A percentile compares a stretch with the other conserved stretches of the same genome.
Conservation (phyloP, 1,140 invertebrate species). For the Metaphire vulgaris region DNA sequence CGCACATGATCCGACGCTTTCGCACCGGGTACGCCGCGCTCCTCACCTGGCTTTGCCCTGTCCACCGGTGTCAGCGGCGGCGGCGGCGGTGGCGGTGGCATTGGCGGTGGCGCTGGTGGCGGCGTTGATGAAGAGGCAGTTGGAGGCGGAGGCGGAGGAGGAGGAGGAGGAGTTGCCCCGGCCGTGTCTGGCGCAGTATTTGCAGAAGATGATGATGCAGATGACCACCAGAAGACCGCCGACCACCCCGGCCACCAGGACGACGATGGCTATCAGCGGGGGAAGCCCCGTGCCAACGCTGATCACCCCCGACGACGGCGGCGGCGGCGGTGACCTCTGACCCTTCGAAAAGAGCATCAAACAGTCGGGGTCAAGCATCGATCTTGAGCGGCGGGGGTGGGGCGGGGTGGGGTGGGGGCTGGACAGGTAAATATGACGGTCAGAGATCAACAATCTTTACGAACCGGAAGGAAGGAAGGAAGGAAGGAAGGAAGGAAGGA, state of each 20-base stretch:
- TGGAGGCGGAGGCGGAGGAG: neutral
- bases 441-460: no score
- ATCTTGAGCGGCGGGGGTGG: no score
- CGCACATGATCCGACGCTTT: no score
- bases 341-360: no score
- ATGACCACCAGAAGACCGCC: conserved; percentile 52
- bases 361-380: no score
- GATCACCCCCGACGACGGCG: neutral
- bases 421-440: no score
- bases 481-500: no score
- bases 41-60: no score
- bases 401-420: no score
- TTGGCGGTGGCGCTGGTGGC: neutral
- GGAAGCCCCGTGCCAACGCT: conserved; percentile 23
- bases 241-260: conserved; percentile 50
- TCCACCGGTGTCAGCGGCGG: neutral
- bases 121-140: neutral
- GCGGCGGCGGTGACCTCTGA: no score
- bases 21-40: no score
- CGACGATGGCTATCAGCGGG: conserved; percentile 48
- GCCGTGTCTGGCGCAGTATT: conserved; percentile 41
- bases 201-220: conserved; percentile 51
- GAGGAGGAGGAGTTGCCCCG: neutral
- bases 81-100: neutral
- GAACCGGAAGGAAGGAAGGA: no score